phyloP scores from a whole-genome alignment of 2,113 vertebrate genomes.

The Notarius lentiginosus region DNA sequence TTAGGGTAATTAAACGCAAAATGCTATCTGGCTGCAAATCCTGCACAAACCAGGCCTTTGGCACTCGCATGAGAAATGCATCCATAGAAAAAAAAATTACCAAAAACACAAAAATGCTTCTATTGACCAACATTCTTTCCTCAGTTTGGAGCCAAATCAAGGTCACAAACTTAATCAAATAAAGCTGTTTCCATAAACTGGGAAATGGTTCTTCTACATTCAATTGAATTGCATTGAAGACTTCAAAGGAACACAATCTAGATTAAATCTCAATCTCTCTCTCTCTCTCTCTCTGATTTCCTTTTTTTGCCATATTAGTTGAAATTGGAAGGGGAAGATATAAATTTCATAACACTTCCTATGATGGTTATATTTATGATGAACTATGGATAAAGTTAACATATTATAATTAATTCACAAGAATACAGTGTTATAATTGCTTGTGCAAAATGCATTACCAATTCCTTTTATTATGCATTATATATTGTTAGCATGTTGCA shows the following conservation, averaged over 20 bases:
- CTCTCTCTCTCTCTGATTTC: not conserved
- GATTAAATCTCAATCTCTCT: not conserved
- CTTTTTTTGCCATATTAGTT: not conserved
- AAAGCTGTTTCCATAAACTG: constrained; percentile 7
- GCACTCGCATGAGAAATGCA: constrained; percentile 40
- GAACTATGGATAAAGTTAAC: not conserved
- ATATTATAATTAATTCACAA: not conserved
- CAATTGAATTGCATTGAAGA: not conserved
- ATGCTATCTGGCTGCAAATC: constrained; percentile 59
- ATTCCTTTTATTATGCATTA: not conserved
- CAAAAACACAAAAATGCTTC: constrained; percentile 42
- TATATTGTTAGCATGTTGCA: not conserved
- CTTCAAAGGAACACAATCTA: not conserved
- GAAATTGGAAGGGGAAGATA: not conserved
- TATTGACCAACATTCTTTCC: constrained; percentile 28
- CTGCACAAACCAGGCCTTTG: constrained; percentile 48
- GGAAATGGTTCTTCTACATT: not conserved
- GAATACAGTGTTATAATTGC: not conserved
- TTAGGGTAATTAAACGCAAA: constrained; percentile 66
- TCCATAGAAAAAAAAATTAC: constrained; percentile 41
- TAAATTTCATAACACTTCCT: not conserved
- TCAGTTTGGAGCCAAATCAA: constrained; percentile 30
- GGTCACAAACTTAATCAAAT: constrained; percentile 42
- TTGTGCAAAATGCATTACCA: not conserved
- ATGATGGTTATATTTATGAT: not conserved